Base-by-base conservation (phyloP, 2,113 vertebrate species). In the Coreoperca whiteheadi region DNA sequence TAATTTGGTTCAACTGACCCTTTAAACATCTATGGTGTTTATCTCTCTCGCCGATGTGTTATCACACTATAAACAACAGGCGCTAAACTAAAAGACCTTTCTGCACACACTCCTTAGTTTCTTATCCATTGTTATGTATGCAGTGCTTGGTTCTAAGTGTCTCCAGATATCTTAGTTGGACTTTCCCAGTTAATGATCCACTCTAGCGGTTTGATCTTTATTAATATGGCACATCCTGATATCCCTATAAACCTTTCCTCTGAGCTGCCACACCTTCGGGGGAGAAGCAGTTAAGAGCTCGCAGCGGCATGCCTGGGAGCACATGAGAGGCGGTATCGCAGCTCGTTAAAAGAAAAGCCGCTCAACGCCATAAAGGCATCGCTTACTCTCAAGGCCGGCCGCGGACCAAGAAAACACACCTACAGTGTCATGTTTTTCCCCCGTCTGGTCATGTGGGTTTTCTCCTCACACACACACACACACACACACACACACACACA, bases 141-240 rank as follows among this genome's bases (percentile, higher is more conserved):
- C 85, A 7, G 64, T 25, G 68, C 76, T 85, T 28, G 73, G 32
- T 60, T 90, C 66, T 32, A 77, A 86, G 77, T 43, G 68, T 86
- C 68, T 79, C 66, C 37, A 2, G 79, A 72, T 90, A 91, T 92
- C 90, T 89, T 0, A 15, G 64, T 72, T n/a, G 88, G 94, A 91
- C 86, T 94, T 93, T 88, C 85, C 93, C 91, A 41, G 95, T 95
- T 96, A 96, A 95, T 96, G 87, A 93, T 95, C 93, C 93, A 94
- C 95, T 66, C 14, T 9, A 83, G 85, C 89, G 28, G 92, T 94
- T 95, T 95, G 93, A 95, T 95, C 92, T 95, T 90, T 90, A 90
- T 90, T 93, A 92, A 94, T 89, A 85, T 86, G 51, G 53, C 77
- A 79, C 83, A 88, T 93, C 82, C 81, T 91, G 88, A 87, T 89